Conservation (phyloP, 92 coral and sea anemone genomes). For the Zoanthus sansibaricus region DNA sequence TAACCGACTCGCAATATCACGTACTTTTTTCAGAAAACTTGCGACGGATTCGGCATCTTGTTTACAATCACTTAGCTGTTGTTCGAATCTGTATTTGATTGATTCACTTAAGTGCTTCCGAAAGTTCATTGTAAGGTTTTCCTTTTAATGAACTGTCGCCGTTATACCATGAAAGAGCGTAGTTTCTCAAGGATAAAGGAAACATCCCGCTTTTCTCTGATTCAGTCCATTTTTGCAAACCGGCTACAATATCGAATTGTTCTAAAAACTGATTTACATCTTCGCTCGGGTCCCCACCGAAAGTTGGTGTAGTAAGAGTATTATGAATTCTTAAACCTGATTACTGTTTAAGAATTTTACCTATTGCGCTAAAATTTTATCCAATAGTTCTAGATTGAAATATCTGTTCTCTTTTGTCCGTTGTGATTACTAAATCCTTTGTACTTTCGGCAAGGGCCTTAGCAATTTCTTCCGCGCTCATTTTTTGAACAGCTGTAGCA, state of each 20-base stretch:
- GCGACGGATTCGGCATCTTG: constrained; percentile 32
- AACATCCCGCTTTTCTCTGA: constrained; percentile 15
- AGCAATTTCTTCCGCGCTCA: constrained; percentile 24
- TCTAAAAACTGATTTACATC: constrained; percentile 25
- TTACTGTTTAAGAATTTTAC: constrained; percentile 10
- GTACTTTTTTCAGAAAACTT: not conserved
- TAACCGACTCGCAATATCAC: constrained; percentile 15
- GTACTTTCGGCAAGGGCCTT: constrained; percentile 4
- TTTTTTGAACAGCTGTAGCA: not conserved
- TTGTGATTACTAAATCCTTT: not conserved
- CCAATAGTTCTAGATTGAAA: constrained; percentile 5
- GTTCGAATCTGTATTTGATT: constrained; percentile 10
- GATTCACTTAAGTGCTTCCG: constrained; percentile 22
- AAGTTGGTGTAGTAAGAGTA: constrained; percentile 25
- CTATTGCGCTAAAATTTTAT: constrained; percentile 1
- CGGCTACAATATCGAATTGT: not conserved
- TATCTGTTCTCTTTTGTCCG: constrained; percentile 4
- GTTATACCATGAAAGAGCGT: constrained; percentile 29
- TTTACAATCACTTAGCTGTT: constrained; percentile 20
- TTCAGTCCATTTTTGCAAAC: not conserved
- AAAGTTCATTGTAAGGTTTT: constrained; percentile 8
- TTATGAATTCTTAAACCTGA: constrained; percentile 18
- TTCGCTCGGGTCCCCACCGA: constrained; percentile 12
- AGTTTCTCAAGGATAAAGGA: constrained; percentile 19
- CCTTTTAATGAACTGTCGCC: constrained; percentile 6